Conservation (phyloP, 2,113 vertebrate genomes). For the Butorides virescens region DNA sequence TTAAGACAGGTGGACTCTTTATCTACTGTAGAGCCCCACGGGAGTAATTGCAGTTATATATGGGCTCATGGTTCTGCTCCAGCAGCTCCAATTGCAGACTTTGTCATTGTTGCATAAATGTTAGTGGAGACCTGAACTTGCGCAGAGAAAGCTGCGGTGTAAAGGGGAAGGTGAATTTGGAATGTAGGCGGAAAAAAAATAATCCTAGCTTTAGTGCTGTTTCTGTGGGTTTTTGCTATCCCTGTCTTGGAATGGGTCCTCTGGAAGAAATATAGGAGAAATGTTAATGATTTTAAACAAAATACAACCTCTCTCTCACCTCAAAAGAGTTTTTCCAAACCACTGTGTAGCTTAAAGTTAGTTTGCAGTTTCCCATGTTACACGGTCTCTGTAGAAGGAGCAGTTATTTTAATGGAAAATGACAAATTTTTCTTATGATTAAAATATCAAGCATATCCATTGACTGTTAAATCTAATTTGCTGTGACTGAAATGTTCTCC, state of each 20-base stretch:
- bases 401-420: constrained; percentile 53
- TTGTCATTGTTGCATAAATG: neutral
- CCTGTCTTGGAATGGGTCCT: neutral
- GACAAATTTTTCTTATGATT: constrained; percentile 61
- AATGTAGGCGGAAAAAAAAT: neutral
- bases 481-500: constrained; percentile 68
- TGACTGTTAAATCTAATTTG: constrained; percentile 71
- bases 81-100: neutral
- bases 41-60: neutral
- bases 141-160: neutral
- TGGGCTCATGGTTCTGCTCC: neutral
- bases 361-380: neutral
- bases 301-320: neutral
- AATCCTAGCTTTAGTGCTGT: neutral
- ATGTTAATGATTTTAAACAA: neutral
- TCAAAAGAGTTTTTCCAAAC: neutral
- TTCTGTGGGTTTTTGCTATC: neutral
- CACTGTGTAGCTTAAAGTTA: neutral
- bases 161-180: neutral
- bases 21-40: neutral
- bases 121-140: neutral
- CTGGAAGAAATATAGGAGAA: neutral
- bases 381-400: neutral
- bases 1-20: neutral
- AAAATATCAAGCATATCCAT: constrained; percentile 67